Conservation (phyloP, 92 coral and sea anemone genomes). For the Desmophyllum pertusum region DNA sequence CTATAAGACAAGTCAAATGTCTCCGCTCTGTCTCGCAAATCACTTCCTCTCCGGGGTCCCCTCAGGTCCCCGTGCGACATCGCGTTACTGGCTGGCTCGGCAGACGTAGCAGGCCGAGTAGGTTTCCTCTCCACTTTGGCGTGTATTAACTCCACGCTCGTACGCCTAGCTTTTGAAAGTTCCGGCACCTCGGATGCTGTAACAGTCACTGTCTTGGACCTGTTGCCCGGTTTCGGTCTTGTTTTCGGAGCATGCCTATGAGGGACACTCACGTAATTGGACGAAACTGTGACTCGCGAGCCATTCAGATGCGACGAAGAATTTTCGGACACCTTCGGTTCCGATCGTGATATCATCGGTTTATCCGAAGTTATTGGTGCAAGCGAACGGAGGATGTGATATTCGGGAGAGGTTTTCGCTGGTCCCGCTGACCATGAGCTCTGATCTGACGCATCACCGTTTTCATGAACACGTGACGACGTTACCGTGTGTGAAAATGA, state of each 20-base stretch:
- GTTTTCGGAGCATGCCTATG: slow-evolving; percentile 17
- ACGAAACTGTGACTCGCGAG: slow-evolving; percentile 54
- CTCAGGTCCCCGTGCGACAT: slow-evolving; percentile 26
- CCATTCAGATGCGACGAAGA: slow-evolving; percentile 36
- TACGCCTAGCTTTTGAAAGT: slow-evolving; percentile 43
- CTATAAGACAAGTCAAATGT: slow-evolving; percentile 36
- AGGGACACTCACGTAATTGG: slow-evolving; percentile 56
- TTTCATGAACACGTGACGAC: slow-evolving; percentile 25
- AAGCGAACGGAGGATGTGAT: slow-evolving; percentile 18
- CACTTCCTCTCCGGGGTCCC: slow-evolving; percentile 10
- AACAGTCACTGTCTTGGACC: slow-evolving; percentile 63
- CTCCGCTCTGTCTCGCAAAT: slow-evolving; percentile 9
- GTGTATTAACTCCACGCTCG: slow-evolving; percentile 50
- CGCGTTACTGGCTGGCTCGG: slow-evolving; percentile 22
- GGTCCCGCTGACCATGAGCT: not conserved
- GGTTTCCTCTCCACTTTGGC: slow-evolving; percentile 34
- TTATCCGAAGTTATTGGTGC: slow-evolving; percentile 15
- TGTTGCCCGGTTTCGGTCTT: slow-evolving; percentile 37
- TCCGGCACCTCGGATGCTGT: slow-evolving; percentile 65
- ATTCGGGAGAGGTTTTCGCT: not conserved
- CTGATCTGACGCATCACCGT: not conserved
- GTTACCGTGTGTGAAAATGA: slow-evolving; percentile 17
- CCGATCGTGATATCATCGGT: slow-evolving; percentile 16
- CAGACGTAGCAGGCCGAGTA: not conserved
- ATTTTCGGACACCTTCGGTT: slow-evolving; percentile 38